Conservation (phyloP, 92 coral and sea anemone species). For the Pocillopora grandis region DNA sequence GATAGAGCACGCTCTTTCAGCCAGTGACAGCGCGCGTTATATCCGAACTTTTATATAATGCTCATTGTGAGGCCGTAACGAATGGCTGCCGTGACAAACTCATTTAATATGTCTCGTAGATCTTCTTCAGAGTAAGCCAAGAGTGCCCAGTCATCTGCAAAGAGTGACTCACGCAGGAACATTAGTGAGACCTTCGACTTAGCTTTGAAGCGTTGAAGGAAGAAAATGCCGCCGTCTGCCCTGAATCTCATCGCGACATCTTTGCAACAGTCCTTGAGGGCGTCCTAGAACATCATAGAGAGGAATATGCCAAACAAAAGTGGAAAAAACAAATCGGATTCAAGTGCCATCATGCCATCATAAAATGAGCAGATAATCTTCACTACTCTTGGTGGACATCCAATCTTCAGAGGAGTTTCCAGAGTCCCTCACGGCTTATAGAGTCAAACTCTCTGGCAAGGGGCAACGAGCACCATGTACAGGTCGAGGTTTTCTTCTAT, state of each 20-base stretch:
- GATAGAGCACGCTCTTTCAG: too few relatives aligned
- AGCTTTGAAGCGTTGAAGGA: too few relatives aligned
- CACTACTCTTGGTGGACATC: constrained; percentile 20
- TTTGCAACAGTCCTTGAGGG: constrained; percentile 20
- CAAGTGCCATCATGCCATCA: constrained; percentile 18
- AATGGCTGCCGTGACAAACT: background rate
- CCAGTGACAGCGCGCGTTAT: too few relatives aligned
- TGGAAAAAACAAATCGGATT: background rate
- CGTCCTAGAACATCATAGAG: constrained; percentile 40
- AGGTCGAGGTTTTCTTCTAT: constrained; percentile 23
- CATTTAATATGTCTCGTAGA: background rate
- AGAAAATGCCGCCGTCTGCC: constrained; percentile 34
- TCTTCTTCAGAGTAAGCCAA: background rate
- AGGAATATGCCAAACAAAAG: constrained; percentile 17
- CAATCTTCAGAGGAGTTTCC: constrained; percentile 26
- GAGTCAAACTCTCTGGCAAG: constrained; percentile 16
- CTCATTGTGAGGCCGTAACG: constrained; percentile 7
- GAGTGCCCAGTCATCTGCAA: too few relatives aligned
- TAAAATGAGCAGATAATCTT: background rate
- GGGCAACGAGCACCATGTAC: constrained; percentile 33
- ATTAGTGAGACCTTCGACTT: too few relatives aligned
- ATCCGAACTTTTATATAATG: background rate
- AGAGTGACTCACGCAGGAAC: too few relatives aligned
- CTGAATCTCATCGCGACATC: constrained; percentile 34
- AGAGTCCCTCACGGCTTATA: constrained; percentile 20